Conservation (phyloP, 2,113 vertebrate species). For the Andinoacara biseriatus region DNA sequence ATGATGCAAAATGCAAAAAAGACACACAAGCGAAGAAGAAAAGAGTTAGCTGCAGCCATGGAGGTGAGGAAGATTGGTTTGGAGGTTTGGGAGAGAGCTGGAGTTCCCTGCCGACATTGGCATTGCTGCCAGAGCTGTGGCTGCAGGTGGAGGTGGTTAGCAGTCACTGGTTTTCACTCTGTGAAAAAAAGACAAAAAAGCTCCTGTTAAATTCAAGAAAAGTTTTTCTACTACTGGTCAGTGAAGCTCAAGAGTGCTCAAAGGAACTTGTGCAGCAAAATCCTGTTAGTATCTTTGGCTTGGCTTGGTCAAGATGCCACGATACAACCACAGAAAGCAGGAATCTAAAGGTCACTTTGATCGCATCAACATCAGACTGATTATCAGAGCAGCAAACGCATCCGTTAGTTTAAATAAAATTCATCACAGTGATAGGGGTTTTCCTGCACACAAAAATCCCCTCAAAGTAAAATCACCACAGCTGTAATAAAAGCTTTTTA, state of each 20-base stretch:
- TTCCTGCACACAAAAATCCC: not conserved
- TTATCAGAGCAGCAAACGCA: constrained; percentile 38
- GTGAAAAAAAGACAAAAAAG: not conserved
- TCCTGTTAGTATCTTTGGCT: constrained; percentile 11
- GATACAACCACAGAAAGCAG: not conserved
- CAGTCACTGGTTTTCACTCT: constrained; percentile 80
- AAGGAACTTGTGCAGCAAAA: constrained; percentile 6
- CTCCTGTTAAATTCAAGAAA: not conserved
- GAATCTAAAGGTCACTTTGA: constrained; percentile 20
- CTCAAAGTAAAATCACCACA: not conserved
- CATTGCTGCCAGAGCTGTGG: constrained; percentile 46
- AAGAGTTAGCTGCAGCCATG: constrained; percentile 1
- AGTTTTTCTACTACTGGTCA: not conserved
- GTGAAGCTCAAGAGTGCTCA: constrained; percentile 15
- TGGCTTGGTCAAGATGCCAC: not conserved
- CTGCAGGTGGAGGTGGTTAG: constrained; percentile 59
- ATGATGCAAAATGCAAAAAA: constrained; percentile 5
- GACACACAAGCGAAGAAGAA: not conserved
- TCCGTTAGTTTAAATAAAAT: constrained; percentile 25
- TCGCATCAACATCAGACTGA: not conserved
- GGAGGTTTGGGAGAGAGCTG: constrained; percentile 48
- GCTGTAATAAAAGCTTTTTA: not conserved
- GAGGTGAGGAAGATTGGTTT: constrained; percentile 32
- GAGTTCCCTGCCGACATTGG: constrained; percentile 72
- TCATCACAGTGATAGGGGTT: constrained; percentile 7